Conservation (phyloP, 2,113 vertebrate species). For the Pandion haliaetus region DNA sequence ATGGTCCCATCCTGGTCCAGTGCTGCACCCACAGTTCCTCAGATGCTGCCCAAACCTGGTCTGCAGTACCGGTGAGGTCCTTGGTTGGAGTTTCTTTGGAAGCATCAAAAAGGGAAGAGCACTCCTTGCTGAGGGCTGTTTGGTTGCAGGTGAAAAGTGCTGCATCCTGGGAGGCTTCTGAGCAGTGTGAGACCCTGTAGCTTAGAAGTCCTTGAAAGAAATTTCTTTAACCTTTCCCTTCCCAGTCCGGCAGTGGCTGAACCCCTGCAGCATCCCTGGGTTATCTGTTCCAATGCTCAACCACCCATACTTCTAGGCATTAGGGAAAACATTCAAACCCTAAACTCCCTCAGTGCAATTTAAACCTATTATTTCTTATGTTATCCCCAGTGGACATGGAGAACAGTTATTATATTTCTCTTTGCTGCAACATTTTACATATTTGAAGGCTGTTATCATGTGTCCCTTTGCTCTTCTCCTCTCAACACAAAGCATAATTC, state of each 20-base stretch:
- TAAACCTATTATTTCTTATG: conserved; percentile 58
- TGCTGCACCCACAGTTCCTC: neutral
- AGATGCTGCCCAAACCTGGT: neutral
- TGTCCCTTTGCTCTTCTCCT: neutral
- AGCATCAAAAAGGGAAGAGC: neutral
- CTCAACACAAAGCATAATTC: conserved; percentile 11
- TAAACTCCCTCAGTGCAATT: conserved; percentile 49
- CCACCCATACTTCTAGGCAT: neutral
- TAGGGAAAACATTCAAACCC: conserved; percentile 11
- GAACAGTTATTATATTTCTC: conserved; percentile 46
- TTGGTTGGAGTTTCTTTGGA: neutral
- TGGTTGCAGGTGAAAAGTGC: neutral
- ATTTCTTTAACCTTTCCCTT: conserved; percentile 6
- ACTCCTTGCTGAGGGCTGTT: neutral
- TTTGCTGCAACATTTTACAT: conserved; percentile 49
- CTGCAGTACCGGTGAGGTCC: neutral
- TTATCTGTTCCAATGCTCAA: conserved; percentile 19
- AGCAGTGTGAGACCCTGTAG: neutral
- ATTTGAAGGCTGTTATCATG: conserved; percentile 42
- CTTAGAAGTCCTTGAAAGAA: neutral
- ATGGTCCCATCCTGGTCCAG: rapidly evolving
- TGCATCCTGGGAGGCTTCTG: neutral
- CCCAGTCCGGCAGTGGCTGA: neutral
- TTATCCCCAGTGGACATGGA: conserved; percentile 38
- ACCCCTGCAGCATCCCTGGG: neutral